A percentile compares a stretch with the other conserved stretches of the same genome.
Conservation (phyloP, 2,797 vertebrate species). For the Melanogrammus aeglefinus region DNA sequence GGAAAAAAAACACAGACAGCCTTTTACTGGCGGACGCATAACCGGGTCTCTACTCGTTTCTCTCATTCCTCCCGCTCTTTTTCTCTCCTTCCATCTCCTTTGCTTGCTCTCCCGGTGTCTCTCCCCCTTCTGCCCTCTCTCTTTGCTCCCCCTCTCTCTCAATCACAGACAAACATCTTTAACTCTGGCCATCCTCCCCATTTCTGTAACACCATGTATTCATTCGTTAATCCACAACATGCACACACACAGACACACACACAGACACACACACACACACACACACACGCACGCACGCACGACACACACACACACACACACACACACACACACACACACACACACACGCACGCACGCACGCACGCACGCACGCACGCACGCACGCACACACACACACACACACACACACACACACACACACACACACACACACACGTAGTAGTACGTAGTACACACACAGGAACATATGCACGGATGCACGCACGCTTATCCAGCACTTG, state of each 20-base stretch:
- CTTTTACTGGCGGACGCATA: neutral
- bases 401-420: no score
- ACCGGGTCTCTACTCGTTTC: neutral
- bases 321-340: no score
- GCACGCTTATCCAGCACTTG: neutral
- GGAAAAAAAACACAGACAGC: slow-evolving; percentile 14
- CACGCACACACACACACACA: neutral
- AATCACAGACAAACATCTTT: neutral
- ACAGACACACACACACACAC: neutral
- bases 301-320: no score
- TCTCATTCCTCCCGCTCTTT: neutral
- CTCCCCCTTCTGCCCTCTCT: neutral
- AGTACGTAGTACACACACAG: no score
- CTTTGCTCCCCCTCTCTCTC: neutral
- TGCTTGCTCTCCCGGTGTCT: neutral
- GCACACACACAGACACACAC: neutral
- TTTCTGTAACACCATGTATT: neutral
- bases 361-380: neutral
- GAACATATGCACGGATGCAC: no score
- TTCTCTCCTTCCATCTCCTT: neutral
- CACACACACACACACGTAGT: no score
- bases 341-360: no score
- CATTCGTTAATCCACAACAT: neutral
- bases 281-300: no score
- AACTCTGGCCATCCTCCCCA: no score